Conservation (phyloP, 1,140 invertebrate genomes). For the Stegodyphus mimosarum region DNA sequence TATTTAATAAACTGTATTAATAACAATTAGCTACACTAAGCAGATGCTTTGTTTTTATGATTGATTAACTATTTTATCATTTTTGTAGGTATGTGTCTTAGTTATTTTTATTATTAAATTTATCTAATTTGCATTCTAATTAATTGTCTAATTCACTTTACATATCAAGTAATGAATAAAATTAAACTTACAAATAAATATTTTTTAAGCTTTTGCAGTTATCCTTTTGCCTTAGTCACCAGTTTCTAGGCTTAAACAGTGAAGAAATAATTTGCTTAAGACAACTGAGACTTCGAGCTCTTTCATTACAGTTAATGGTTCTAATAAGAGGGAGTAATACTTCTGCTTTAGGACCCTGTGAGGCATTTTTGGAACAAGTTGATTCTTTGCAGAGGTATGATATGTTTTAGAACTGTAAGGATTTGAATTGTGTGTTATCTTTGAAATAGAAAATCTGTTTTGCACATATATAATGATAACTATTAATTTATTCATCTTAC, state of each 20-base stretch:
- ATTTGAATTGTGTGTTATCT: no score
- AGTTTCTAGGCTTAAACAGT: constrained; percentile 82
- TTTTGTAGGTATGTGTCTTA: background rate
- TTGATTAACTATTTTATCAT: background rate
- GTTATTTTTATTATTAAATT: background rate
- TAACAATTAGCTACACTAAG: background rate
- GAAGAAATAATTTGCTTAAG: constrained; percentile 81
- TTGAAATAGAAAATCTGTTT: no score
- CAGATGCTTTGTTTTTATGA: background rate
- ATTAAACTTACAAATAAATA: no score
- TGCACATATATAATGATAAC: no score
- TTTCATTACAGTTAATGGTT: constrained; percentile 84
- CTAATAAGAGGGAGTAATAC: constrained; percentile 75
- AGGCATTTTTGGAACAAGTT: constrained; percentile 75
- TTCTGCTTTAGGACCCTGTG: constrained; percentile 74
- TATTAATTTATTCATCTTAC: no score
- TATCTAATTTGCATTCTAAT: background rate
- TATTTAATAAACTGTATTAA: background rate
- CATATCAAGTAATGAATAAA: no score
- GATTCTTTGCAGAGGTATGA: constrained; percentile 70
- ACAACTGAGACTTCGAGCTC: constrained; percentile 84
- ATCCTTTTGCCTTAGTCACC: constrained; percentile 82
- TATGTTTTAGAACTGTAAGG: no score
- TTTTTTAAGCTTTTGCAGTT: constrained; percentile 68
- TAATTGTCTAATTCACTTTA: background rate